Evolutionary conservation across 2,888 invertebrate species (phyloP).

Genomic region (Sicus ferrugineus): DNA sequence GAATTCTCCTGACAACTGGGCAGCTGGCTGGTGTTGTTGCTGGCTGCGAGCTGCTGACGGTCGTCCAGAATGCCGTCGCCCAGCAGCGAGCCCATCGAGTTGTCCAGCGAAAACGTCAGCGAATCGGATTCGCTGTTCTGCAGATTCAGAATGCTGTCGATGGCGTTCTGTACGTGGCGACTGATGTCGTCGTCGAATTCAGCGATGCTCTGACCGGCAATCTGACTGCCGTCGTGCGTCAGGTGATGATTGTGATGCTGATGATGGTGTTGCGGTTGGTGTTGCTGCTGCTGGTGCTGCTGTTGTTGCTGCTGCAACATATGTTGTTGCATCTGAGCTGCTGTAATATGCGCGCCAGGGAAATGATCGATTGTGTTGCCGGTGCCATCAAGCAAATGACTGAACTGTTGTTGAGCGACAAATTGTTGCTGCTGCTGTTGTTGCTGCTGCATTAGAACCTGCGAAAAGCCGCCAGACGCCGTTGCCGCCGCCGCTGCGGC

Average conservation of each 20-base stretch:
- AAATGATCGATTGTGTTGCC: constrained; percentile 41
- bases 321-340: constrained; percentile 4
- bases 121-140: constrained; percentile 67
- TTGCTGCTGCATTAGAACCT: constrained; percentile 54
- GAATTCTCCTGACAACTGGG: constrained; percentile 50
- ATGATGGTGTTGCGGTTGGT: constrained; percentile 47
- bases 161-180: constrained; percentile 81
- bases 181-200: constrained; percentile 73
- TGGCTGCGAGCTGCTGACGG: constrained; percentile 47
- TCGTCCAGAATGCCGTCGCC: constrained; percentile 61
- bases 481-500: constrained; percentile 31
- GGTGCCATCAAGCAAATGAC: constrained; percentile 42
- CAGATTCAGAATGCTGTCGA: constrained; percentile 79
- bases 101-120: constrained; percentile 59
- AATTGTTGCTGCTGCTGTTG: constrained; percentile 51
- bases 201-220: constrained; percentile 43
- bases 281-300: constrained; percentile 49
- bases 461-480: constrained; percentile 50
- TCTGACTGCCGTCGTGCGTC: constrained; percentile 42
- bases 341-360: constrained; percentile 32
- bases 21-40: constrained; percentile 36
- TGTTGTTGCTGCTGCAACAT: constrained; percentile 44
- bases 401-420: constrained; percentile 50
- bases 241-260: constrained; percentile 49
- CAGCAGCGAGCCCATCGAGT: constrained; percentile 62